A percentile compares a stretch with the other conserved stretches of the same genome.
Conservation (phyloP, 2,797 vertebrate genomes). For the Cirrhinus mrigala region DNA sequence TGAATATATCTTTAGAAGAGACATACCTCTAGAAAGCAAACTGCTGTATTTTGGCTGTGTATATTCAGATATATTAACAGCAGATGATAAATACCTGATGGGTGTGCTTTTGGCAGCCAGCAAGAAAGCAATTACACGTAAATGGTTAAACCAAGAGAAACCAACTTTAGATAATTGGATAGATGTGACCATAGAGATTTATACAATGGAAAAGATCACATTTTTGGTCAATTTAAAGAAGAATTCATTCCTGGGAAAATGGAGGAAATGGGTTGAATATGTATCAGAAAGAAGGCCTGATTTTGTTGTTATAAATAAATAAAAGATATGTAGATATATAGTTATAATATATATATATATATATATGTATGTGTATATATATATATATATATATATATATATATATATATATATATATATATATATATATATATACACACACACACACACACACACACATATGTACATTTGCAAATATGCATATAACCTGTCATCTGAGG, state of each 20-base stretch:
- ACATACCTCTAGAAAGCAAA: no score
- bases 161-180: background rate
- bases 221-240: background rate
- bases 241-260: background rate
- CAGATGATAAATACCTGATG: background rate
- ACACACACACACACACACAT: no score
- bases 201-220: background rate
- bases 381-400: no score
- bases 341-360: no score
- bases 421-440: no score
- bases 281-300: background rate
- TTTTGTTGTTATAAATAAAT: background rate
- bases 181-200: background rate
- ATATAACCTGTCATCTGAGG: background rate
- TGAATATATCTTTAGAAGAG: no score
- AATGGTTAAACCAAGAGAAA: no score
- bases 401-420: no score
- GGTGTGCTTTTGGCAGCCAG: background rate
- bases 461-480: no score
- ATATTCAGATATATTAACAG: background rate
- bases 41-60: background rate
- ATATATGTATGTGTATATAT: no score
- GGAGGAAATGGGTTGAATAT: background rate
- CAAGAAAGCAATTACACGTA: background rate
- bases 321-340: background rate